phyloP scores from a whole-genome alignment of 2,888 invertebrate species.

The Megalurothrips usitatus region DNA sequence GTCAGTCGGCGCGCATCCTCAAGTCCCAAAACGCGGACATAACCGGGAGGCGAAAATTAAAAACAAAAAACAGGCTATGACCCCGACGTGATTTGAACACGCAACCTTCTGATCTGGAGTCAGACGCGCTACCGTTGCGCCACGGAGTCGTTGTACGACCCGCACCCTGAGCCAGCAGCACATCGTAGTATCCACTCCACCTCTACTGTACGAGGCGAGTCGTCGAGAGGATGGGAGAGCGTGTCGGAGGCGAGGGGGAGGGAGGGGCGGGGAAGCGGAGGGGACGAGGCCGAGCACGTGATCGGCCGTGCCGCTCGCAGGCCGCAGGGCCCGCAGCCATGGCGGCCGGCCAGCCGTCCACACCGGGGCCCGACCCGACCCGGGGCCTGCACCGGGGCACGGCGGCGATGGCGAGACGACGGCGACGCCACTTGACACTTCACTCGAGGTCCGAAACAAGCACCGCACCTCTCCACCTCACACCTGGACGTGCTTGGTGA shows the following conservation, averaged over 20 bases:
- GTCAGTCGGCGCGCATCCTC: no score
- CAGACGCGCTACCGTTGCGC: constrained; percentile 98
- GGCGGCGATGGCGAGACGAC: not conserved
- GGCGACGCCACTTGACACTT: not conserved
- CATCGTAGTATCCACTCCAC: not conserved
- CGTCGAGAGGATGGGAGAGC: not conserved
- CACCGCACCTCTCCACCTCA: no score
- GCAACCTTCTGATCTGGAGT: constrained; percentile 98
- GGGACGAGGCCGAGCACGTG: not conserved
- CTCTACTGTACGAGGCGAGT: not conserved
- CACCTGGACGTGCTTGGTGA: no score
- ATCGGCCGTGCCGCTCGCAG: no score
- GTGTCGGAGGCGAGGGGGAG: not conserved
- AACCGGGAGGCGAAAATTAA: no score
- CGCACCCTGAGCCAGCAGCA: not conserved
- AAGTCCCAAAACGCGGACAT: no score
- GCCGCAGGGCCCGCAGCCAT: no score
- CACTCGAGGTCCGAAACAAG: no score
- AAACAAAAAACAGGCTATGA: constrained; percentile 49
- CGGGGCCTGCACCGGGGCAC: not conserved
- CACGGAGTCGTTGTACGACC: constrained; percentile 61
- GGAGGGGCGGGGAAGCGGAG: not conserved
- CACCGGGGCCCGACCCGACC: not conserved
- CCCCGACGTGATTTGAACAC: constrained; percentile 97
- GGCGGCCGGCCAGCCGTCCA: no score